Percentiles rank a stretch among this genome's conserved stretches.
phyloP scores from a whole-genome alignment of 1,140 invertebrate genomes.

The Tetragnatha versicolor region DNA sequence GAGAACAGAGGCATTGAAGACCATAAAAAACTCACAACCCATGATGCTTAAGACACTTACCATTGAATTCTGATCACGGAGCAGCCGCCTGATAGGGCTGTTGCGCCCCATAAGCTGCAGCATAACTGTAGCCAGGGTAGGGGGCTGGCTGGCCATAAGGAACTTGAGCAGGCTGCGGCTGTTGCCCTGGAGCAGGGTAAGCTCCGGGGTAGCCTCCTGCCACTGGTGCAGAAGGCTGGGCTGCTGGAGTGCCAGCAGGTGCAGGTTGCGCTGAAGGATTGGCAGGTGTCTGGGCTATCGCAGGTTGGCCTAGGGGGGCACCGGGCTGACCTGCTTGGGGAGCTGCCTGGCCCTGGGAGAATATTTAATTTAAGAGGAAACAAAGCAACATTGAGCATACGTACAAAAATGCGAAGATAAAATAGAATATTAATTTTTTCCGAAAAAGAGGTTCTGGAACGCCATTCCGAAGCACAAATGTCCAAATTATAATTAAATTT shows the following conservation, averaged over 20 bases:
- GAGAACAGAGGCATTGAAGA: not conserved
- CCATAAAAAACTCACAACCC: not conserved
- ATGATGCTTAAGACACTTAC: not conserved
- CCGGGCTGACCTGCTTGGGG: conserved; percentile 1
- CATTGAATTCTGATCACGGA: conserved; percentile 9
- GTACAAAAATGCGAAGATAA: too few species aligned
- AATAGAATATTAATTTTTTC: too few species aligned
- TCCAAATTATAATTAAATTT: too few species aligned
- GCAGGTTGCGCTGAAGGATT: conserved; percentile 24
- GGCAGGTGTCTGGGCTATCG: not conserved
- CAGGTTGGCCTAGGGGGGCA: not conserved
- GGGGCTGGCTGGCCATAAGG: conserved; percentile 43
- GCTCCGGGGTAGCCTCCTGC: conserved; percentile 45
- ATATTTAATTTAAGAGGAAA: too few species aligned
- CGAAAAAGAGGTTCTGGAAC: too few species aligned
- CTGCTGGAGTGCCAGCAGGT: conserved; percentile 27
- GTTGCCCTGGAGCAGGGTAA: conserved; percentile 35
- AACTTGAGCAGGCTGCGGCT: conserved; percentile 35
- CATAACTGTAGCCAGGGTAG: conserved; percentile 36
- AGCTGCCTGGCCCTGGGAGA: too few species aligned
- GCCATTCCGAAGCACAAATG: too few species aligned
- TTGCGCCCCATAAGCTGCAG: conserved; percentile 30
- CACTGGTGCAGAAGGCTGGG: conserved; percentile 29
- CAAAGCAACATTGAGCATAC: too few species aligned
- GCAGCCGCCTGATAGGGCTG: conserved; percentile 32